These are phyloP conservation scores for Bombus breviceps DNA, from an alignment of 1,140 invertebrate genomes.

Conservation along the genomic window DNA sequence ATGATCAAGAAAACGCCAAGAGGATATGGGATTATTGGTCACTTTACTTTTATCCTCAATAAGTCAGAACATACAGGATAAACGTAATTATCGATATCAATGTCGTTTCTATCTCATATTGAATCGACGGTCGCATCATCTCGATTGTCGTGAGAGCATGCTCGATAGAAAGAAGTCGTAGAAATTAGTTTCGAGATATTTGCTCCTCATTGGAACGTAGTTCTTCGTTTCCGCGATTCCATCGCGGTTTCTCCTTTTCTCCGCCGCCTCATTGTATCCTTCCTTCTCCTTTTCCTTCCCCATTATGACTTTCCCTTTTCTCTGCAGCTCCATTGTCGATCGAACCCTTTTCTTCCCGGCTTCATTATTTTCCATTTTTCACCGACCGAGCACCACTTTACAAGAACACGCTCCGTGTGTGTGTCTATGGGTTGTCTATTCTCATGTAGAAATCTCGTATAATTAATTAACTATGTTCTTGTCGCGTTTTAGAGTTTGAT, in stretches of 20 bases:
- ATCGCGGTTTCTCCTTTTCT: constrained; percentile 11
- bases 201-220: constrained; percentile 3
- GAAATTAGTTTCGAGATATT: constrained; percentile 28
- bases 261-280: neutral
- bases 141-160: neutral
- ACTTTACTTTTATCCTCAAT: neutral
- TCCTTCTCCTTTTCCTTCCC: neutral
- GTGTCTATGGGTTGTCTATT: neutral
- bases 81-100: neutral
- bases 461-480: neutral
- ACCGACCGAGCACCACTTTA: too few relatives aligned
- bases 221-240: neutral
- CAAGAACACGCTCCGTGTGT: neutral
- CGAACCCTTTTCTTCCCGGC: constrained; percentile 9
- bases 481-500: neutral
- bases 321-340: constrained; percentile 9
- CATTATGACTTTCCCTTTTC: constrained; percentile 27
- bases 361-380: constrained; percentile 40
- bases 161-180: too few relatives aligned
- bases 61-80: neutral
- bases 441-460: neutral
- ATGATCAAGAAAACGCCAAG: too few relatives aligned
- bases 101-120: neutral
- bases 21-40: neutral
- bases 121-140: neutral